Evolutionary conservation across 2,113 vertebrate species (phyloP).

Genomic region (Crotalus viridis): DNA sequence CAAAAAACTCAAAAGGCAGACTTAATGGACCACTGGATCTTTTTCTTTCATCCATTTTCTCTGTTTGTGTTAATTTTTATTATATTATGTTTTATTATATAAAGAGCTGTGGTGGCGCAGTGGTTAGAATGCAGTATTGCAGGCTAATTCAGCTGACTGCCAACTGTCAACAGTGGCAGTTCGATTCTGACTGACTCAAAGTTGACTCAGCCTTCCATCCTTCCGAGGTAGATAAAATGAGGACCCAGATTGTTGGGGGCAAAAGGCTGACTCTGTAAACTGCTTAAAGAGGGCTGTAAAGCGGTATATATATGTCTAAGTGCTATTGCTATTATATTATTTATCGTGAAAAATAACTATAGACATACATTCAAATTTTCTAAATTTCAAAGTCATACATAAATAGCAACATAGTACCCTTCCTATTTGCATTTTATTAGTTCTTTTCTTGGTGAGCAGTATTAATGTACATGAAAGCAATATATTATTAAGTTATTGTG

Average conservation of each 20-base stretch:
- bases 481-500: background rate
- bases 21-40: background rate
- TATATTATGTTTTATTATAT: background rate
- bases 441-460: background rate
- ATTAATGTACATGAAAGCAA: background rate
- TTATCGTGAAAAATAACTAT: background rate
- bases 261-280: background rate
- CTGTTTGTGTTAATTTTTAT: background rate
- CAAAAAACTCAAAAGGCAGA: background rate
- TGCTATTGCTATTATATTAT: background rate
- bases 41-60: background rate
- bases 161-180: background rate
- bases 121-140: background rate
- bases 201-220: background rate
- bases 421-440: background rate
- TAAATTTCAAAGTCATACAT: background rate
- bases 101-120: background rate
- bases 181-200: background rate
- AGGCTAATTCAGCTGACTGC: background rate
- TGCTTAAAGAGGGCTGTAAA: background rate
- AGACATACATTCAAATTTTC: background rate
- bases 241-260: background rate
- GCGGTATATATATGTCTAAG: background rate
- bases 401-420: background rate
- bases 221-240: background rate